Percentiles rank a stretch among this genome's conserved stretches.
These are phyloP conservation scores for Mesocentrotus franciscanus DNA, from an alignment of 53 echinoderm and acorn worm genomes.

Conservation along the genomic window DNA sequence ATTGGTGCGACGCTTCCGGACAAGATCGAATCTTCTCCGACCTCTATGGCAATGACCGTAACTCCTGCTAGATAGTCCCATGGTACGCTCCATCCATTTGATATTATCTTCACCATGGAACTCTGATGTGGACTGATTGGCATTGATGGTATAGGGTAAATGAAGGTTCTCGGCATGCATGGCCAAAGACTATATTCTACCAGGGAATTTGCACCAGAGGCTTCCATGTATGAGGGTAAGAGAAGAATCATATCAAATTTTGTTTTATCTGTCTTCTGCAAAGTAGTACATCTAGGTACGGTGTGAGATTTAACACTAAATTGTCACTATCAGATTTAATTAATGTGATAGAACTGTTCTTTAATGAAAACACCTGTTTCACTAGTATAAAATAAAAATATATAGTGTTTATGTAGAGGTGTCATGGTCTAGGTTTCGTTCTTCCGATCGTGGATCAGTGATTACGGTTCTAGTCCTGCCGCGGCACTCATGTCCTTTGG, in stretches of 20 bases:
- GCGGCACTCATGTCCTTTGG: too few relatives aligned
- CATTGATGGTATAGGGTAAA: not conserved
- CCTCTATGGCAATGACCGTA: constrained; percentile 59
- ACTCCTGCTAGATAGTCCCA: not conserved
- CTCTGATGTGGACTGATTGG: constrained; percentile 75
- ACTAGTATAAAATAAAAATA: too few relatives aligned
- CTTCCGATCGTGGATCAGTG: too few relatives aligned
- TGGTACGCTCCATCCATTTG: constrained; percentile 66
- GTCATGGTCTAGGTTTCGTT: too few relatives aligned
- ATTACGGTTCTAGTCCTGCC: too few relatives aligned
- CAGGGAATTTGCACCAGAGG: constrained; percentile 36
- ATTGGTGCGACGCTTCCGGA: constrained; percentile 78
- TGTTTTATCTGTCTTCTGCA: not conserved
- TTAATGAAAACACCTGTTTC: too few relatives aligned
- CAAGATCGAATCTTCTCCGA: constrained; percentile 64
- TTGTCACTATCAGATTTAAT: too few relatives aligned
- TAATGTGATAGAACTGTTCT: too few relatives aligned
- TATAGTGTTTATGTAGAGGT: too few relatives aligned
- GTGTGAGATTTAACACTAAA: too few relatives aligned
- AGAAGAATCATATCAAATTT: not conserved
- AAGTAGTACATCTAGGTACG: not conserved
- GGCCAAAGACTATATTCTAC: not conserved
- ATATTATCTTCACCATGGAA: constrained; percentile 56
- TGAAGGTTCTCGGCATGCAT: not conserved
- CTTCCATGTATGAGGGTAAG: constrained; percentile 69